These are phyloP conservation scores for Eupithecia centaureata DNA, from an alignment of 2,888 invertebrate genomes.

Conservation along the genomic window DNA sequence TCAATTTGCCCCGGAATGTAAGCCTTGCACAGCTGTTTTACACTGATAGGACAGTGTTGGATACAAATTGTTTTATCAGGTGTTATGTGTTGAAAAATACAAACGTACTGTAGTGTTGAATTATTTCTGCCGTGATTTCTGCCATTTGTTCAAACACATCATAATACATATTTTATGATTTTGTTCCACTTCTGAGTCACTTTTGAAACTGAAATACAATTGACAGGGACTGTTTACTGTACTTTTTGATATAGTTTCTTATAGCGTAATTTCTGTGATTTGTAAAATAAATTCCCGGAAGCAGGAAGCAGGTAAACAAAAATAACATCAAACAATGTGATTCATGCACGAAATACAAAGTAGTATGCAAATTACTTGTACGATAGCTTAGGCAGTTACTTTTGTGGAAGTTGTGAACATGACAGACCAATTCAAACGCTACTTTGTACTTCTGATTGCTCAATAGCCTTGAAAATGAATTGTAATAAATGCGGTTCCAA, in stretches of 20 bases:
- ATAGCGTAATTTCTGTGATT: slow-evolving; percentile 13
- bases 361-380: slow-evolving; percentile 32
- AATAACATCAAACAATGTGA: slow-evolving; percentile 35
- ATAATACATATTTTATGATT: not conserved
- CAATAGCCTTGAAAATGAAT: not conserved
- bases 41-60: slow-evolving; percentile 5
- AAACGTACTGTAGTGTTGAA: not conserved
- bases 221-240: slow-evolving; percentile 6
- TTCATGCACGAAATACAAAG: slow-evolving; percentile 40
- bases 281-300: slow-evolving; percentile 40
- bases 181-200: not conserved
- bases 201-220: no score
- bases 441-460: not conserved
- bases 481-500: not conserved
- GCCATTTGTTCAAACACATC: not conserved
- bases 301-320: slow-evolving; percentile 37
- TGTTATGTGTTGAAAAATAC: not conserved
- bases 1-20: slow-evolving; percentile 3
- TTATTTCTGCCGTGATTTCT: not conserved
- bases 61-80: slow-evolving; percentile 10
- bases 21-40: slow-evolving; percentile 10
- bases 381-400: slow-evolving; percentile 25
- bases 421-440: slow-evolving; percentile 9
- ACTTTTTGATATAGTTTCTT: slow-evolving; percentile 17
- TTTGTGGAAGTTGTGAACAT: slow-evolving; percentile 18